Percentiles rank a stretch among this genome's conserved stretches.
Evolutionary conservation across 1,140 invertebrate genomes (phyloP).

Genomic region (Adoxophyes honmai): DNA sequence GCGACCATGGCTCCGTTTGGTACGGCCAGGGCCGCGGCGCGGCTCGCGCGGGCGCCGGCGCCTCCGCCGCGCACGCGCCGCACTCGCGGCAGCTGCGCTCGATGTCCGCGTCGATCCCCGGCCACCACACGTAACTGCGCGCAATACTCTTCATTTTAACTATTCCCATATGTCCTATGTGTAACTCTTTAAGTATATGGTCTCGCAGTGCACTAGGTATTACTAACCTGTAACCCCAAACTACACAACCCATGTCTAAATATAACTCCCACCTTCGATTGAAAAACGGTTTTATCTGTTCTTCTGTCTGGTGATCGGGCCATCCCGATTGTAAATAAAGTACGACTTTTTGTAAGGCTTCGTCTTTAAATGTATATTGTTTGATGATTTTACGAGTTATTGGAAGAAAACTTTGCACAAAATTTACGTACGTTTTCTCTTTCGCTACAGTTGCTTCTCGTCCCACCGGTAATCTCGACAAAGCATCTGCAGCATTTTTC

Average conservation of each 20-base stretch:
- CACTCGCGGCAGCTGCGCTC: slow-evolving; percentile 5
- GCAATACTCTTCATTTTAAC: slow-evolving; percentile 18
- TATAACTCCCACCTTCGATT: too few species aligned
- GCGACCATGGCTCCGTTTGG: not conserved
- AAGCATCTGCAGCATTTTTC: too few species aligned
- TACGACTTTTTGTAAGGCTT: too few species aligned
- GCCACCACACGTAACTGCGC: slow-evolving; percentile 19
- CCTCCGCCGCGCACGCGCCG: not conserved
- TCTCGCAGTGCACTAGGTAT: not conserved
- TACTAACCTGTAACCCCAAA: not conserved
- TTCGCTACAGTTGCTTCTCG: too few species aligned
- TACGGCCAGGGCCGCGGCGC: slow-evolving; percentile 9
- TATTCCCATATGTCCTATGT: too few species aligned
- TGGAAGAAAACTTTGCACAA: too few species aligned
- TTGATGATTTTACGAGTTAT: too few species aligned
- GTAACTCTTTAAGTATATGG: not conserved
- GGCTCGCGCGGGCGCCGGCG: not conserved
- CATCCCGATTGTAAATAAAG: slow-evolving; percentile 20
- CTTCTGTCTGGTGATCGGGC: not conserved
- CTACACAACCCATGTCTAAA: too few species aligned
- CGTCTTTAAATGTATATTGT: too few species aligned
- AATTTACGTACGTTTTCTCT: too few species aligned
- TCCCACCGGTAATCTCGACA: too few species aligned
- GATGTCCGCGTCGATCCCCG: slow-evolving; percentile 11
- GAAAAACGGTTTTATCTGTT: too few species aligned